Evolutionary conservation across 2,797 vertebrate species (phyloP), one percentile per base, ranked within the genome.

Genomic region (Tragelaphus eurycerus): DNA sequence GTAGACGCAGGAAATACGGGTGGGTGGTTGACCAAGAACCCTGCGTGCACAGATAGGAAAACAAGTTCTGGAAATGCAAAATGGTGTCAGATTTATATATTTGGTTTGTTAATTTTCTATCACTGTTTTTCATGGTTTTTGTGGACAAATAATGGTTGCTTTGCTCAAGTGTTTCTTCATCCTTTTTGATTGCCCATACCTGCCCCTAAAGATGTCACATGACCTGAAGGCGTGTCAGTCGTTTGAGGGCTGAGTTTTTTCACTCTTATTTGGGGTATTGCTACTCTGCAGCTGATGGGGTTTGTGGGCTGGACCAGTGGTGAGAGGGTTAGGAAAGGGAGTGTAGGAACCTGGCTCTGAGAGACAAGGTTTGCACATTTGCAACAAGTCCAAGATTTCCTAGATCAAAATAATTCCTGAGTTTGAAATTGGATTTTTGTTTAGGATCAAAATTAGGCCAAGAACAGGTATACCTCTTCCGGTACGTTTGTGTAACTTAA

Each of bases 71-170:
- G 81, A 93, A 90, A 92, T 95, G 54, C 50, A 71, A 94, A 94
- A 87, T 87, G 96, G 62, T 95, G 38, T 96, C 96, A 64, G 62
- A 89, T 97, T 96, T 96, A 31, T 96, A 34, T 83, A 90, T 93
- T 96, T 97, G 92, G n/a, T 95, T 96, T 96, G 84, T 96, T 96
- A 46, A 52, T 98, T 98, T 96, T 97, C 21, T 96, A 91, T 97
- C 64, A 82, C 38, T 89, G 82, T 96, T 96, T 95, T 90, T 95
- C 64, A 83, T 79, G 88, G 19, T 87, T 97, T 85, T 64, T 88
- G 83, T 96, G 93, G 87, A 94, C 90, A 96, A 31, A 60, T 94
- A 83, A 86, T 89, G 90, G 59, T 96, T 97, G 96, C 96, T 97
- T 98, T 97, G 89, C 97, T 90, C 87, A 96, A 86, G 27, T 95